These are phyloP conservation scores for Hipposideros armiger DNA, from an alignment of 2,113 vertebrate genomes.

Conservation along the genomic window DNA sequence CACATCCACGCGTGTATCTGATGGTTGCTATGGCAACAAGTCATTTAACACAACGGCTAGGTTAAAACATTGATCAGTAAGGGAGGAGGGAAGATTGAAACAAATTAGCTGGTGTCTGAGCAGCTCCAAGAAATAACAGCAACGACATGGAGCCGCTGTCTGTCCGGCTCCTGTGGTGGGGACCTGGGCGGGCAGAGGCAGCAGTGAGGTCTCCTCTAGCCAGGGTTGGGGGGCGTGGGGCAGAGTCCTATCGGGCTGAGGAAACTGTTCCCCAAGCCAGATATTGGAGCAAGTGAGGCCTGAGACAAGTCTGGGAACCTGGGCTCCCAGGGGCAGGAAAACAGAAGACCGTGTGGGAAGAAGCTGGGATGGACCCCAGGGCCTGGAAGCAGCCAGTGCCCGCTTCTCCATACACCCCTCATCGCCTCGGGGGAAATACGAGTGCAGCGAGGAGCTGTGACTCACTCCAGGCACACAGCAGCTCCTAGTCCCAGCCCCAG, in stretches of 20 bases:
- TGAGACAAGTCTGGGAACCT: background rate
- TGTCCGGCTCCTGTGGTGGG: background rate
- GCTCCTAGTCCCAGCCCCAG: background rate
- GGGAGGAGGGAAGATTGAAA: conserved; percentile 68
- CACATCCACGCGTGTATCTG: conserved; percentile 67
- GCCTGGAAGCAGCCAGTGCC: background rate
- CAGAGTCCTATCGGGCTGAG: background rate
- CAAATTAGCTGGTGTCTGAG: conserved; percentile 75
- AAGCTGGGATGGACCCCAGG: background rate
- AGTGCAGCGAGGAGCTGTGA: background rate
- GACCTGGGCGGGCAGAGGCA: background rate
- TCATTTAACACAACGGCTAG: conserved; percentile 71
- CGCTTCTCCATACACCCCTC: background rate
- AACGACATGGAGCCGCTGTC: background rate
- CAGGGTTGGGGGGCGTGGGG: background rate
- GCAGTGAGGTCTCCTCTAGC: background rate
- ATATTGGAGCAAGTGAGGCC: background rate
- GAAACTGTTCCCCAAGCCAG: background rate
- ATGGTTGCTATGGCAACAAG: conserved; percentile 84
- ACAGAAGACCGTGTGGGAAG: background rate
- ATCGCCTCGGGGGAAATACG: fast-evolving
- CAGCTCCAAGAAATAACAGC: conserved; percentile 23
- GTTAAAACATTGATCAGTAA: conserved; percentile 76
- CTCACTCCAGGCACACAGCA: too few species aligned
- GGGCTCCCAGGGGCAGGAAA: too few species aligned